Base-by-base conservation (phyloP, 2,888 invertebrate species). In the Tyria jacobaeae region DNA sequence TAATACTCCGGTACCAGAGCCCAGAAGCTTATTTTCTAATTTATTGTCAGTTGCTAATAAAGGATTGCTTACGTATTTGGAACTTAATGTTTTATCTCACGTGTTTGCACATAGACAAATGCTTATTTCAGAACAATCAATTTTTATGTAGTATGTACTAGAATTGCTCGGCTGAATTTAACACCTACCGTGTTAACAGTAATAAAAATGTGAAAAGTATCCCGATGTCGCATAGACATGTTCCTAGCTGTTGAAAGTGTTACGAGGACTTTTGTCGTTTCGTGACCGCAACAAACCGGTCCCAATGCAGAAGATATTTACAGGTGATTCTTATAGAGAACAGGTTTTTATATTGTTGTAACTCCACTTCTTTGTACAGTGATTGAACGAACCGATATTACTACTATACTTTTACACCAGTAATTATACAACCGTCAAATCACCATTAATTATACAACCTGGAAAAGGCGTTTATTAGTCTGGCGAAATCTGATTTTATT, bases 261-360 rank as follows among this genome's bases (percentile, higher is more conserved):
- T 85, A 86, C 85, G 80, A 73, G 77, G 83, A 80, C 82, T 84
- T 83, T 79, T 81, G 86, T 87, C 84, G 87, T 85, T 84, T 86
- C 75, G 83, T 86, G 87, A 87, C 86, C 87, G 81, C 87, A 81
- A 69, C 72, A 73, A 85, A 89, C 90, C 88, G 89, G 90, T 91
- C 83, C 70, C 66, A 27, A 72, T 74, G 78, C 82, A 41, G 21
- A 82, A 81, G 81, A 85, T 83, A 84, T 83, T 83, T 80, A 88
- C 91, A 91, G 90, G 90, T 91, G 90, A 87, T 86, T 84, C 84
- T 80, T 81, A 78, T 78, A 81, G 75, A 76, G 79, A 89, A 90
- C 91, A 83, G 90, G 91, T 90, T 83, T 71, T 69, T 69, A 81
- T 84, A 86, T 87, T 86, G 83, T 89, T 85, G 79, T 79, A 84